Conservation (phyloP, 2,888 invertebrate genomes). For the Conomelus anceps region DNA sequence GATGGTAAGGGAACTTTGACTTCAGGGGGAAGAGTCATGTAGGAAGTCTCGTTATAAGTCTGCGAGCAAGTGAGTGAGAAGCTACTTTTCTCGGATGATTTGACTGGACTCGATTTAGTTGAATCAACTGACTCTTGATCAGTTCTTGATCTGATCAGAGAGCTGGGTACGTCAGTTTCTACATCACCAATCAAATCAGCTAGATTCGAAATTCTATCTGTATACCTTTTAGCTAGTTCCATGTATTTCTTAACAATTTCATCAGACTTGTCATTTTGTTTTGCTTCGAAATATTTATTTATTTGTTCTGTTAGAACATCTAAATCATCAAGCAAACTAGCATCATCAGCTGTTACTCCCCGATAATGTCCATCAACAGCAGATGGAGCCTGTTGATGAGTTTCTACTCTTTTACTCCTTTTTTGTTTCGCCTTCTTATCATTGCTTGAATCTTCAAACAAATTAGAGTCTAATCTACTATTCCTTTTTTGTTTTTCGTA, state of each 20-base stretch:
- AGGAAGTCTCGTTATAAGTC: neutral
- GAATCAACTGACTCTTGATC: neutral
- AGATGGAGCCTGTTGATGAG: neutral
- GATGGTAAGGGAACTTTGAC: neutral
- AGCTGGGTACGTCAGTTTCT: neutral
- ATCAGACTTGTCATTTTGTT: neutral
- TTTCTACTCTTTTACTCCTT: neutral
- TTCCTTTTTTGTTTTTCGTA: neutral
- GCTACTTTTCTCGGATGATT: neutral
- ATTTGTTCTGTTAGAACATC: neutral
- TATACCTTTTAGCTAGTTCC: neutral
- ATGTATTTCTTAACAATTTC: slow-evolving; percentile 2
- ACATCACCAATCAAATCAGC: slow-evolving; percentile 1
- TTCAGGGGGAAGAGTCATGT: neutral
- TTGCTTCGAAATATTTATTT: neutral
- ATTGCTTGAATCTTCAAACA: neutral
- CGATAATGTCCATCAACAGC: neutral
- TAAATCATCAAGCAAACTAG: neutral
- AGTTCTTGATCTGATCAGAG: neutral
- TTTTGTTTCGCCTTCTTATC: neutral
- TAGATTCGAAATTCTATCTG: neutral
- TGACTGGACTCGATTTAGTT: neutral
- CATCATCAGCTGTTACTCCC: neutral
- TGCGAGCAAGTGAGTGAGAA: neutral
- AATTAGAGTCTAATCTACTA: neutral